Percentiles rank a stretch among this genome's conserved stretches.
These are phyloP conservation scores for Catharus bicknelli DNA, from an alignment of 2,113 vertebrate species.

Conservation along the genomic window DNA sequence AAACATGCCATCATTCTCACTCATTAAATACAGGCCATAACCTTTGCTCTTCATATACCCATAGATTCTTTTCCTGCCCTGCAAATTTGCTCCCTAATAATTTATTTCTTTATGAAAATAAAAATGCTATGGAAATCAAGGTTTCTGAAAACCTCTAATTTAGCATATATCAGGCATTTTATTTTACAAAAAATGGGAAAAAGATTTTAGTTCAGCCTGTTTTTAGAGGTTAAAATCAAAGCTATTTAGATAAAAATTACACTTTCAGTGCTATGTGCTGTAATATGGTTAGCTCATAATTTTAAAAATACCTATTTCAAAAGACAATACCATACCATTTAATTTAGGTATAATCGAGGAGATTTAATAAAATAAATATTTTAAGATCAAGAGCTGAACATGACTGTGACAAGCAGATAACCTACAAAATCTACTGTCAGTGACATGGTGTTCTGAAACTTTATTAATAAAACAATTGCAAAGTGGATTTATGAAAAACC, in stretches of 20 bases:
- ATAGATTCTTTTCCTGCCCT: neutral
- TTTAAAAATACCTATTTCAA: accelerated
- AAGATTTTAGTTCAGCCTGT: accelerated
- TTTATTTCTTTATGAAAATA: neutral
- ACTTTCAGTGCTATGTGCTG: neutral
- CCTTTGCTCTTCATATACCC: neutral
- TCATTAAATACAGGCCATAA: neutral
- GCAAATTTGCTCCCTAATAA: neutral
- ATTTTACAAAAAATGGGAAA: neutral
- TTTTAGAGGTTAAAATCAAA: neutral
- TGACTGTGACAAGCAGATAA: neutral
- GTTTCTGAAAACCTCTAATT: neutral
- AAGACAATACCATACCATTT: neutral
- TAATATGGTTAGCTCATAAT: neutral
- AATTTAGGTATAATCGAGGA: neutral
- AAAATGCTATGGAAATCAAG: neutral
- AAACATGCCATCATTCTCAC: neutral
- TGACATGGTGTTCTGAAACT: neutral
- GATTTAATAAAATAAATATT: neutral
- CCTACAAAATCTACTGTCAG: neutral
- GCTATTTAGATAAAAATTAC: neutral
- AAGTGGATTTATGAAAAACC: neutral
- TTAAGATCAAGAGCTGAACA: neutral
- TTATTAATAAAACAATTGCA: neutral
- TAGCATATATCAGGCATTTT: neutral